A percentile compares a stretch with the other conserved stretches of the same genome.
These are phyloP conservation scores for Drosophila buzzatii DNA, from an alignment of 2,888 invertebrate species.

Conservation along the genomic window DNA sequence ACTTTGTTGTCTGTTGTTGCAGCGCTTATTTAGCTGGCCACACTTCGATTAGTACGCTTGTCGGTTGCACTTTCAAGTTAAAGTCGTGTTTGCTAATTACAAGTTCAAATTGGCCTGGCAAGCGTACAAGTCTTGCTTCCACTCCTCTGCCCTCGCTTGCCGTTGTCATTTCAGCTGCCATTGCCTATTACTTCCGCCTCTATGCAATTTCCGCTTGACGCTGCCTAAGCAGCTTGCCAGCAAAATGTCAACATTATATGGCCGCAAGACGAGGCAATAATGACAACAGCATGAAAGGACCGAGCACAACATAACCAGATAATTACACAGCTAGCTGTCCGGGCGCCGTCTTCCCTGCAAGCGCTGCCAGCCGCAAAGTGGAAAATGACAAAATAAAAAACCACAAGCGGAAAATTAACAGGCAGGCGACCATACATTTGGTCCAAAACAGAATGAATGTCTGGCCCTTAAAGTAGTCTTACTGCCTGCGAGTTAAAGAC, in stretches of 20 bases:
- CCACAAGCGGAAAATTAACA: constrained; percentile 85
- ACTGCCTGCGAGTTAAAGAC: constrained; percentile 25
- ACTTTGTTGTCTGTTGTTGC: constrained; percentile 3
- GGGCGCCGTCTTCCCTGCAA: constrained; percentile 9
- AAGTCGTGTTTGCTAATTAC: constrained; percentile 69
- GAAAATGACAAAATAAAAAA: constrained; percentile 84
- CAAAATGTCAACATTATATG: constrained; percentile 71
- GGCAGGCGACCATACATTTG: constrained; percentile 23
- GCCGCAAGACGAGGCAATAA: constrained; percentile 61
- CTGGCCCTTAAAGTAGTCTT: constrained; percentile 34
- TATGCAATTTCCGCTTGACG: constrained; percentile 74
- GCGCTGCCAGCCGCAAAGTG: constrained; percentile 69
- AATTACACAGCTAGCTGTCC: constrained; percentile 70
- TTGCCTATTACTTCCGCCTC: constrained; percentile 75
- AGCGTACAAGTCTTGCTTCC: constrained; percentile 18
- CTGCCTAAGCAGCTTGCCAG: constrained; percentile 74
- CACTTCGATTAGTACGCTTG: constrained; percentile 46
- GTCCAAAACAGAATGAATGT: constrained; percentile 4
- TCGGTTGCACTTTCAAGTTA: constrained; percentile 40
- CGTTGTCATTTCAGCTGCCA: constrained; percentile 37
- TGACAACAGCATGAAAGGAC: constrained; percentile 49
- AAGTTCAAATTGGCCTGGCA: constrained; percentile 61
- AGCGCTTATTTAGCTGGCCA: constrained; percentile 34
- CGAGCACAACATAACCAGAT: constrained; percentile 71
- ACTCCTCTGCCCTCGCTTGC: neutral